Evolutionary conservation across 2,888 invertebrate genomes (phyloP).

Genomic region (Malacosoma neustria): DNA sequence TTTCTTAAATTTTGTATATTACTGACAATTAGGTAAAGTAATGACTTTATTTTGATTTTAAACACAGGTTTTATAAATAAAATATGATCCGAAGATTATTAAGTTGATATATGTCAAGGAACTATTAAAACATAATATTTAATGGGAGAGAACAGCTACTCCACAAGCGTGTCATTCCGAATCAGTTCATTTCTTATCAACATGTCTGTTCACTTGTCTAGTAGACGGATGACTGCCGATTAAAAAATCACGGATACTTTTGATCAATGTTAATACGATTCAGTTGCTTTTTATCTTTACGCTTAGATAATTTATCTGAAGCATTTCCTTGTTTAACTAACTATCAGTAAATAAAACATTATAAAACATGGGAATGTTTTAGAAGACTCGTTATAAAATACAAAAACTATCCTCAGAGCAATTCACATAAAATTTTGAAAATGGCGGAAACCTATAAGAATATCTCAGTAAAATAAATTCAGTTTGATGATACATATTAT

Average conservation of each 20-base stretch:
- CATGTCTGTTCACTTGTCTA: conserved; percentile 33
- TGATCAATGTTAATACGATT: conserved; percentile 21
- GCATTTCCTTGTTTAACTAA: neutral
- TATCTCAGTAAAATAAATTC: no score
- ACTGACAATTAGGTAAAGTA: no score
- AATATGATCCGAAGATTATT: conserved; percentile 3
- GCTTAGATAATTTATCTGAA: neutral
- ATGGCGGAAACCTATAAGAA: no score
- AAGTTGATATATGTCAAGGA: neutral
- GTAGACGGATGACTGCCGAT: conserved; percentile 33
- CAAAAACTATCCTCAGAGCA: no score
- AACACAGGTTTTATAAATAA: conserved; percentile 3
- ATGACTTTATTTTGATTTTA: no score
- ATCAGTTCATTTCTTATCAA: conserved; percentile 42
- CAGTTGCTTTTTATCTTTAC: conserved; percentile 6
- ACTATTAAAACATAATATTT: neutral
- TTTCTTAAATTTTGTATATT: no score
- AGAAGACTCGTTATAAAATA: no score
- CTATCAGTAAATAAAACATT: no score
- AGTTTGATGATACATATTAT: no score
- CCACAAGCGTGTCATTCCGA: conserved; percentile 25
- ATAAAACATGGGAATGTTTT: neutral
- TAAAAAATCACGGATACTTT: conserved; percentile 31
- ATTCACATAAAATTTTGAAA: no score
- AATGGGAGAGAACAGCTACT: neutral